These are phyloP conservation scores for Proctacanthus coquilletti DNA, from an alignment of 1,140 invertebrate genomes.

Conservation along the genomic window DNA sequence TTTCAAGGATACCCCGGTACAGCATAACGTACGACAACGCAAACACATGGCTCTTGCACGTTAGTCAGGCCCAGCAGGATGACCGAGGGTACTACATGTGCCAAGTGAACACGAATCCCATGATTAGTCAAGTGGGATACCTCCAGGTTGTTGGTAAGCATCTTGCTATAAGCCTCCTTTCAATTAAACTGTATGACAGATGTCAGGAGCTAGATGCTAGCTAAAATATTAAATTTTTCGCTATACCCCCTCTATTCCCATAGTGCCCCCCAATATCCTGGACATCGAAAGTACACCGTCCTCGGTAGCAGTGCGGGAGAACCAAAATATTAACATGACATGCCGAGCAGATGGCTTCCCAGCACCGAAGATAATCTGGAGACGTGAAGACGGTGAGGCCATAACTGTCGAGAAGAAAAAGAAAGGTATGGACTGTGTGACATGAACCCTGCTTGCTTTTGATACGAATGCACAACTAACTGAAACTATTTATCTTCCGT, in stretches of 20 bases:
- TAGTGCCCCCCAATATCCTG: slow-evolving; percentile 80
- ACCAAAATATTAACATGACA: slow-evolving; percentile 76
- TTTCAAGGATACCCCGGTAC: slow-evolving; percentile 71
- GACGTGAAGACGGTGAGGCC: slow-evolving; percentile 71
- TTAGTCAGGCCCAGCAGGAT: slow-evolving; percentile 72
- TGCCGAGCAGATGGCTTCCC: slow-evolving; percentile 83
- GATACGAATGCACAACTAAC: too few relatives aligned
- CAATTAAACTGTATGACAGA: too few relatives aligned
- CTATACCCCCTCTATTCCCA: too few relatives aligned
- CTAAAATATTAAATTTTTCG: too few relatives aligned
- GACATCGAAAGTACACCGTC: slow-evolving; percentile 72
- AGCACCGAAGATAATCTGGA: slow-evolving; percentile 75
- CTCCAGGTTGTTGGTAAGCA: slow-evolving; percentile 84
- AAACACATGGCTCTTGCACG: slow-evolving; percentile 79
- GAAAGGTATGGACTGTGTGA: slow-evolving; percentile 67
- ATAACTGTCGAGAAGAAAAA: slow-evolving; percentile 64
- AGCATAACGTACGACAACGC: slow-evolving; percentile 80
- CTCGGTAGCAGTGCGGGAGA: slow-evolving; percentile 74
- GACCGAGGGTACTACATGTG: slow-evolving; percentile 86
- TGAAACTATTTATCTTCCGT: not conserved
- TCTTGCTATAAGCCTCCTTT: not conserved
- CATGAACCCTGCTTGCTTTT: too few relatives aligned
- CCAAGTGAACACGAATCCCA: slow-evolving; percentile 89
- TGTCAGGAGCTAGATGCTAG: too few relatives aligned
- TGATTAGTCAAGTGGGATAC: slow-evolving; percentile 88